phyloP scores from a whole-genome alignment of 2,888 invertebrate genomes.

The Spatulosminthurus flaviceps region DNA sequence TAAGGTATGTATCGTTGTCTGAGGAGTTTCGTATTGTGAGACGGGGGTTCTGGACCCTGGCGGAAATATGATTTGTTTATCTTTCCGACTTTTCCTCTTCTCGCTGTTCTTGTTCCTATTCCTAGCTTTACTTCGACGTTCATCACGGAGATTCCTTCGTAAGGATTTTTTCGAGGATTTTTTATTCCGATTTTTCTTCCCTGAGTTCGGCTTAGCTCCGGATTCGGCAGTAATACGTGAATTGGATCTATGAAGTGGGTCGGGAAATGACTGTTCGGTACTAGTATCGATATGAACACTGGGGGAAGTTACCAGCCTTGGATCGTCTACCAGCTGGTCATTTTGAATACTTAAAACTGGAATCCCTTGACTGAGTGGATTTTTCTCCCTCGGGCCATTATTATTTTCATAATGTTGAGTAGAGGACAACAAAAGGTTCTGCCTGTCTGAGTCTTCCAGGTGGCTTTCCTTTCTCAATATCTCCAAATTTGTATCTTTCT shows the following conservation, averaged over 20 bases:
- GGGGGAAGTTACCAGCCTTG: constrained; percentile 35
- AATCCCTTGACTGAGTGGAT: constrained; percentile 43
- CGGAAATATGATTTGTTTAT: constrained; percentile 45
- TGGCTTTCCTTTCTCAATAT: constrained; percentile 15
- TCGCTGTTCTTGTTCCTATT: constrained; percentile 53
- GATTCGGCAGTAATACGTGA: not conserved
- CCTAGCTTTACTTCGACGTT: constrained; percentile 45
- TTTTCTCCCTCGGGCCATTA: constrained; percentile 41
- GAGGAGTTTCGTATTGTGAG: constrained; percentile 13
- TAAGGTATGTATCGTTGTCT: constrained; percentile 45
- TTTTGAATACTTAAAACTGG: constrained; percentile 45
- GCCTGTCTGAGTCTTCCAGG: constrained; percentile 24
- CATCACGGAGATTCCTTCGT: constrained; percentile 52
- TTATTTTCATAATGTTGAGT: constrained; percentile 21
- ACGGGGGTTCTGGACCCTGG: constrained; percentile 31
- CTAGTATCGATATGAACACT: constrained; percentile 39
- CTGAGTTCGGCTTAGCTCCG: not conserved
- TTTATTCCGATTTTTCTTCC: constrained; percentile 38
- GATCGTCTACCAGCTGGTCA: constrained; percentile 49
- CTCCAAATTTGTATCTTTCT: constrained; percentile 43
- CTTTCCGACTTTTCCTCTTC: constrained; percentile 54
- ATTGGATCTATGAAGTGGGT: constrained; percentile 27
- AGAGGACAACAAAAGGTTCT: constrained; percentile 13
- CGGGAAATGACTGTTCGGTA: constrained; percentile 18
- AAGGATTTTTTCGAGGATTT: constrained; percentile 48